Percentiles rank a stretch among this genome's conserved stretches.
Evolutionary conservation across 2,888 invertebrate species (phyloP).

Genomic region (Anagyrus pseudococci): DNA sequence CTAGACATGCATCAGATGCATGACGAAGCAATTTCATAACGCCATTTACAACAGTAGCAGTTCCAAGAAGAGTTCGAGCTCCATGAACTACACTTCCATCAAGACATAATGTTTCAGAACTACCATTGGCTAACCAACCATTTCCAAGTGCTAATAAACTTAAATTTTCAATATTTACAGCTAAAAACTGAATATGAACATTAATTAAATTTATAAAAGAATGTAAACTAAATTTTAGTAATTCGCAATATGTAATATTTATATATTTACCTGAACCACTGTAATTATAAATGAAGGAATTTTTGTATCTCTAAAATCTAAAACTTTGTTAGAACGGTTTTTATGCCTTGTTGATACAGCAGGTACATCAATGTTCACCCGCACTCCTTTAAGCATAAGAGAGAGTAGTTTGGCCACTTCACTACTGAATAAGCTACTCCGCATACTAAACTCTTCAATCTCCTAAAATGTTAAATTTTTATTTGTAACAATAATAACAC

Average conservation of each 20-base stretch:
- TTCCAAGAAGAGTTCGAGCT: slow-evolving; percentile 74
- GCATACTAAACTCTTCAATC: slow-evolving; percentile 83
- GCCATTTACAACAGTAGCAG: slow-evolving; percentile 72
- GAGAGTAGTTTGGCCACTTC: slow-evolving; percentile 86
- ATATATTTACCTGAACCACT: slow-evolving; percentile 75
- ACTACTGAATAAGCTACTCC: slow-evolving; percentile 87
- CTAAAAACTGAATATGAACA: slow-evolving; percentile 79
- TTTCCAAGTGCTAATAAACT: slow-evolving; percentile 70
- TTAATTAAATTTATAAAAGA: too few species aligned
- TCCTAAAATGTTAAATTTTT: slow-evolving; percentile 66
- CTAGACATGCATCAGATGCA: slow-evolving; percentile 71
- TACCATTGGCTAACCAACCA: slow-evolving; percentile 75
- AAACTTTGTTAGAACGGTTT: slow-evolving; percentile 53
- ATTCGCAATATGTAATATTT: not conserved
- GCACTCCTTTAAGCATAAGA: slow-evolving; percentile 80
- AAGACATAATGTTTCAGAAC: slow-evolving; percentile 73
- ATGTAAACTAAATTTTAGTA: slow-evolving; percentile 5
- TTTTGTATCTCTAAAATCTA: slow-evolving; percentile 78
- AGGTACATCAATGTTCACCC: slow-evolving; percentile 78
- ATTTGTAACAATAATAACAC: slow-evolving; percentile 1
- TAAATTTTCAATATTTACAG: slow-evolving; percentile 80
- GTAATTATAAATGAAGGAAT: slow-evolving; percentile 81
- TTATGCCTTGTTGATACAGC: slow-evolving; percentile 42
- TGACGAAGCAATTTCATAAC: slow-evolving; percentile 69
- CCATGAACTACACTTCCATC: slow-evolving; percentile 76